Evolutionary conservation across 1,140 invertebrate species (phyloP).

Genomic region (Plodia interpunctella): DNA sequence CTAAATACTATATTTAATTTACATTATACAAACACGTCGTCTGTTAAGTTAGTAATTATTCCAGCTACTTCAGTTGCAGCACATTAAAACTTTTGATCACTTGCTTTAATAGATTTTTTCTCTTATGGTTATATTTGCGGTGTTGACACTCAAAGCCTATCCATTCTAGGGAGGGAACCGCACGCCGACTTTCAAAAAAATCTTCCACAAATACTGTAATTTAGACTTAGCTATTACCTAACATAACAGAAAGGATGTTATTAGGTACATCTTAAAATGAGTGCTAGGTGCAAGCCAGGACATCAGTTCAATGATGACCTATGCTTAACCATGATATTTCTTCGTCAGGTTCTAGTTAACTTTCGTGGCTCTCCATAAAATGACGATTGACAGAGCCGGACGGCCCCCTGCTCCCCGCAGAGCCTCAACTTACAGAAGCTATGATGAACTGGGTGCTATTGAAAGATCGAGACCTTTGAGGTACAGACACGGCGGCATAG

Average conservation of each 20-base stretch:
- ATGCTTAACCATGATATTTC: conserved; percentile 32
- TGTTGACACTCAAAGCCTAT: too few relatives aligned
- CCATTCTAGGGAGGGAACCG: too few relatives aligned
- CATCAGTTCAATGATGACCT: conserved; percentile 22
- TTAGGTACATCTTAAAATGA: background rate
- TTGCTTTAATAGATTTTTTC: too few relatives aligned
- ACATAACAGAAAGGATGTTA: background rate
- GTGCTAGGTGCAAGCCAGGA: conserved; percentile 46
- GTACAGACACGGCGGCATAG: conserved; percentile 56
- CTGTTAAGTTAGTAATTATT: too few relatives aligned
- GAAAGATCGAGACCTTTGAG: conserved; percentile 52
- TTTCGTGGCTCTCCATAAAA: conserved; percentile 37
- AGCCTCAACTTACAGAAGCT: conserved; percentile 76
- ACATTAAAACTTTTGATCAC: too few relatives aligned
- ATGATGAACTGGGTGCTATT: conserved; percentile 66
- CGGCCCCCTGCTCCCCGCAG: conserved; percentile 59
- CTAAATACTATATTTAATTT: too few relatives aligned
- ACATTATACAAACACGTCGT: too few relatives aligned
- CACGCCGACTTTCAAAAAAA: too few relatives aligned
- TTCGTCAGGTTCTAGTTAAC: conserved; percentile 57
- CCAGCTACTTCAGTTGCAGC: too few relatives aligned
- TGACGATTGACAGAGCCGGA: conserved; percentile 66
- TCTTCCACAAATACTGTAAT: too few relatives aligned
- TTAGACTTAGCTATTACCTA: too few relatives aligned
- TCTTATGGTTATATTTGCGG: too few relatives aligned